Evolutionary conservation across 2,113 vertebrate species (phyloP).

Genomic region (Pelecanus crispus): DNA sequence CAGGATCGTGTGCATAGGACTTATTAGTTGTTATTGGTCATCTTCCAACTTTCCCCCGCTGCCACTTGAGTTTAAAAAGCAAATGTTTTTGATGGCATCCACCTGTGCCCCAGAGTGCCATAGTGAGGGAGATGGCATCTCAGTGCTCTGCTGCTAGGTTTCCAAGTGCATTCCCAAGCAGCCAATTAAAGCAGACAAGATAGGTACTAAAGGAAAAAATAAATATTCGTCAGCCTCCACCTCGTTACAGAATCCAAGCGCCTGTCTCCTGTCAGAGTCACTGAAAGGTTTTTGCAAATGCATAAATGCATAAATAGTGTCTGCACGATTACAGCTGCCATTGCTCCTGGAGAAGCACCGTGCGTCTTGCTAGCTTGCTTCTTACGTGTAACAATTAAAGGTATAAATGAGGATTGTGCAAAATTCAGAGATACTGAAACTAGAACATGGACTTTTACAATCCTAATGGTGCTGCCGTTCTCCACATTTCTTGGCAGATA

Average conservation of each 20-base stretch:
- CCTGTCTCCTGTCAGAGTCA: neutral
- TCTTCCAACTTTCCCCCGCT: neutral
- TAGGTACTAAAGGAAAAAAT: neutral
- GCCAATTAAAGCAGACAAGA: slow-evolving; percentile 21
- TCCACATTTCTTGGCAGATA: neutral
- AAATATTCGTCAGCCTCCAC: neutral
- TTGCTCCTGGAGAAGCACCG: neutral
- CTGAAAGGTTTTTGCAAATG: neutral
- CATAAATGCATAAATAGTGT: neutral
- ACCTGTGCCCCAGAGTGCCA: neutral
- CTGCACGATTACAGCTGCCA: neutral
- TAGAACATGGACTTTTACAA: neutral
- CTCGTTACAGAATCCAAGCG: neutral
- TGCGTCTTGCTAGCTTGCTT: neutral
- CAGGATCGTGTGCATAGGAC: neutral
- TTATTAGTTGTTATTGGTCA: neutral
- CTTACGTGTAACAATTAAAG: neutral
- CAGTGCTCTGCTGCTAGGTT: neutral
- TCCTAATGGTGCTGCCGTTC: neutral
- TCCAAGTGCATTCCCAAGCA: neutral
- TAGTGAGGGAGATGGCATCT: accelerated
- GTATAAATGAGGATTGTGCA: neutral
- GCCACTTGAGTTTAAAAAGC: neutral
- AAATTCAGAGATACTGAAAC: neutral
- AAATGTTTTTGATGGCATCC: neutral